Evolutionary conservation across 2,888 invertebrate species (phyloP).

Genomic region (Drosophila tripunctata): DNA sequence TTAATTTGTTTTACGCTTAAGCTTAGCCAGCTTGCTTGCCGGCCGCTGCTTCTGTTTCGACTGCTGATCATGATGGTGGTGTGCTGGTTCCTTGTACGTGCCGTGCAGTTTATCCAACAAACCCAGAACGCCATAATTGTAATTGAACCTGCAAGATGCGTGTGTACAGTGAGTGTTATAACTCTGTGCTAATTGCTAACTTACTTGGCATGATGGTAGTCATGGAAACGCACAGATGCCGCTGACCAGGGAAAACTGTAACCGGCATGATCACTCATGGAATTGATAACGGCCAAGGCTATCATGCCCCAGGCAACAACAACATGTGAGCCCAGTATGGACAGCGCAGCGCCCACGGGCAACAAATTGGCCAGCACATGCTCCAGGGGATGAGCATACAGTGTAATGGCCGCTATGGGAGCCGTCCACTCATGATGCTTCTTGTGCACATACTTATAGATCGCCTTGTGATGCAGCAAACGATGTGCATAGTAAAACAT

Average conservation of each 20-base stretch:
- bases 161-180: background rate
- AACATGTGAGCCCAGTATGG: constrained; percentile 89
- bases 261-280: constrained; percentile 92
- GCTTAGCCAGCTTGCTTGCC: background rate
- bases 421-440: constrained; percentile 95
- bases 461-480: constrained; percentile 88
- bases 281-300: constrained; percentile 89
- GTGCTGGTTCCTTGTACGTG: constrained; percentile 87
- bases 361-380: constrained; percentile 90
- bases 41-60: background rate
- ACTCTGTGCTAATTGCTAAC: background rate
- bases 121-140: constrained; percentile 92
- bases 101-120: constrained; percentile 92
- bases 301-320: constrained; percentile 91
- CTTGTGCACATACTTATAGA: constrained; percentile 93
- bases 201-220: constrained; percentile 94
- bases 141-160: constrained; percentile 88
- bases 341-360: constrained; percentile 89
- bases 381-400: constrained; percentile 91
- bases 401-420: constrained; percentile 90
- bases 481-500: constrained; percentile 94
- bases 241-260: constrained; percentile 91
- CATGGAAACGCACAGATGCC: constrained; percentile 92
- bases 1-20: constrained; percentile 27
- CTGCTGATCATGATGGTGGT: constrained; percentile 11